Conservation (phyloP, 2,113 vertebrate species). For the Zosterops japonicus region DNA sequence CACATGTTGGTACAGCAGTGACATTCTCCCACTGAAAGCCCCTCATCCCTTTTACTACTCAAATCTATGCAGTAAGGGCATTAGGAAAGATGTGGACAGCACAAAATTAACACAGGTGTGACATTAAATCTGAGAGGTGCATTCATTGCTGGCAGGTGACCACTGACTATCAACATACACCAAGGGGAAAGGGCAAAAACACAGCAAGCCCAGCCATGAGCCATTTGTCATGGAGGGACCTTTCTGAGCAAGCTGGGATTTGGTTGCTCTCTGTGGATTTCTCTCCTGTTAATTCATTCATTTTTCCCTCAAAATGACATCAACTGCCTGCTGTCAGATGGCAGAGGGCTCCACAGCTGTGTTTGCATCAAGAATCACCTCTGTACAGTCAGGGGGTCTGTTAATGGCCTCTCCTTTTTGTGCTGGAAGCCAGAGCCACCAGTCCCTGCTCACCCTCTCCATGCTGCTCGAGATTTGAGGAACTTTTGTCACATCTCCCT, state of each 20-base stretch:
- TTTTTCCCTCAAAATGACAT: neutral
- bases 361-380: neutral
- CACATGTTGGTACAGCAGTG: accelerated
- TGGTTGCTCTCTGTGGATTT: neutral
- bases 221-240: neutral
- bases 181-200: neutral
- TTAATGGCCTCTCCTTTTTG: neutral
- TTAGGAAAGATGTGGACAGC: neutral
- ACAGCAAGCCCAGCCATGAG: neutral
- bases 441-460: neutral
- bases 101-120: neutral
- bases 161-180: neutral
- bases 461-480: accelerated
- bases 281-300: neutral
- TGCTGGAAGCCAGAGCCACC: neutral
- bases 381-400: accelerated
- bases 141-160: neutral
- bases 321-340: neutral
- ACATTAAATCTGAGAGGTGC: neutral
- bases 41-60: neutral
- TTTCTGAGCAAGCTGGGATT: neutral
- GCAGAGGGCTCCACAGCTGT: neutral
- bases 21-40: neutral
- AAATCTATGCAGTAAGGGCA: neutral
- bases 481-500: neutral